Evolutionary conservation across 2,888 invertebrate species (phyloP).

Genomic region (Parnassius smintheus): DNA sequence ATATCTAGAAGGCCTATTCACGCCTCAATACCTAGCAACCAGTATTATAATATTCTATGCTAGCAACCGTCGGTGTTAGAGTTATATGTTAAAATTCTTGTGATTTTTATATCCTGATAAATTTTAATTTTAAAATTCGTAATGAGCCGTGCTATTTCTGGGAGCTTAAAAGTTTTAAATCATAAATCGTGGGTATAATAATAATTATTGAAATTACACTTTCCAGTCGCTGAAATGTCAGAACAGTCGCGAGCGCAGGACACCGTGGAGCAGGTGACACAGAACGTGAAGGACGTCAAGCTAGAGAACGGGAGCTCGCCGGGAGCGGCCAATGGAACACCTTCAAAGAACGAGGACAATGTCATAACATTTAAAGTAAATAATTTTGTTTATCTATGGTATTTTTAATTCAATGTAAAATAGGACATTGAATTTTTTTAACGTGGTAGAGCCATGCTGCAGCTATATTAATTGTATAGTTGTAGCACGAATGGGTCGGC

Average conservation of each 20-base stretch:
- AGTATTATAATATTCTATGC: too few relatives aligned
- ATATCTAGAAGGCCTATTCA: too few relatives aligned
- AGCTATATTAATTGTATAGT: too few relatives aligned
- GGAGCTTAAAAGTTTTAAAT: not conserved
- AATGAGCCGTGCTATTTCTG: not conserved
- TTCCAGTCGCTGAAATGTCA: slow-evolving; percentile 50
- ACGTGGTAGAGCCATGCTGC: too few relatives aligned
- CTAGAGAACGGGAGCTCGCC: slow-evolving; percentile 75
- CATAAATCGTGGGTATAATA: not conserved
- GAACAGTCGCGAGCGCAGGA: slow-evolving; percentile 48
- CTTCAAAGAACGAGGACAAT: slow-evolving; percentile 60
- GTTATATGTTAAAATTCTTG: not conserved
- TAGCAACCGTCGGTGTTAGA: too few relatives aligned
- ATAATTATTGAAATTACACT: slow-evolving; percentile 2
- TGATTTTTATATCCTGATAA: not conserved
- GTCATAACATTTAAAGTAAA: slow-evolving; percentile 55
- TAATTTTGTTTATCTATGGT: not conserved
- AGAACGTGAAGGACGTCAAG: slow-evolving; percentile 79
- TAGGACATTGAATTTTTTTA: too few relatives aligned
- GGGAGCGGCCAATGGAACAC: slow-evolving; percentile 63
- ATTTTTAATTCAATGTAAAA: too few relatives aligned
- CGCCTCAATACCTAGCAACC: too few relatives aligned
- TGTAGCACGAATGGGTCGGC: too few relatives aligned
- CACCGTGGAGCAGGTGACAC: slow-evolving; percentile 63
- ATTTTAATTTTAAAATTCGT: too few relatives aligned